Evolutionary conservation across 2,888 invertebrate genomes (phyloP).

Genomic region (Callyntrura guangdongensis): DNA sequence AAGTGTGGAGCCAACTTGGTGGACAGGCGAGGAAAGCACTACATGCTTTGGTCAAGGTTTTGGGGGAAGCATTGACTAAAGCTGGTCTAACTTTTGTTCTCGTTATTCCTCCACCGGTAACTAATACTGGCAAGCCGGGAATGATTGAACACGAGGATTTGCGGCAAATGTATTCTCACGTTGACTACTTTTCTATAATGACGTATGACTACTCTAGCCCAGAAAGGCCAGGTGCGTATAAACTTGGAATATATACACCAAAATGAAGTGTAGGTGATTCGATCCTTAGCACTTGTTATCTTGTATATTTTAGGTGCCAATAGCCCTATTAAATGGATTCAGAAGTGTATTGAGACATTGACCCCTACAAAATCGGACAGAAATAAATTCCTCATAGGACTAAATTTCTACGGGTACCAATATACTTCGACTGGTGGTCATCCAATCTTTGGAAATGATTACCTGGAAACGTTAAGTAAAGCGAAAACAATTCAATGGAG

Average conservation of each 20-base stretch:
- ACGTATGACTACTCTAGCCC: conserved; percentile 97
- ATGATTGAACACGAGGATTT: conserved; percentile 92
- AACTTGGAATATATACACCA: background rate
- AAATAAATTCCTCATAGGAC: conserved; percentile 93
- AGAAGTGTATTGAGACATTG: conserved; percentile 91
- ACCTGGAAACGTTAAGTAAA: conserved; percentile 91
- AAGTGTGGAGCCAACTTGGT: conserved; percentile 95
- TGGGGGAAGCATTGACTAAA: conserved; percentile 87
- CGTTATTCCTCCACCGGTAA: conserved; percentile 91
- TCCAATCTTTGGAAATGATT: conserved; percentile 93
- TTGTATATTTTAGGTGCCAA: conserved; percentile 91
- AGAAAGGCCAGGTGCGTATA: conserved; percentile 90
- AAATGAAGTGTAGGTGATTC: no score
- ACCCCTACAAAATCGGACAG: conserved; percentile 89
- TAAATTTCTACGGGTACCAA: conserved; percentile 98
- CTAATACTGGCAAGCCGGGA: conserved; percentile 86
- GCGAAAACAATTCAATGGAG: conserved; percentile 93
- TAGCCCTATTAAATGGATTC: conserved; percentile 94
- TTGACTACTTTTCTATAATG: conserved; percentile 97
- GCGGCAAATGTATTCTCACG: conserved; percentile 91
- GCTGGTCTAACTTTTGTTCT: conserved; percentile 89
- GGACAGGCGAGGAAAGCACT: conserved; percentile 88
- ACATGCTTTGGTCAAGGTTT: conserved; percentile 88
- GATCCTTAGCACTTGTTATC: no score
- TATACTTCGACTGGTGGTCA: conserved; percentile 94